phyloP scores from a whole-genome alignment of 2,113 vertebrate genomes.

The Hippoglossus stenolepis region DNA sequence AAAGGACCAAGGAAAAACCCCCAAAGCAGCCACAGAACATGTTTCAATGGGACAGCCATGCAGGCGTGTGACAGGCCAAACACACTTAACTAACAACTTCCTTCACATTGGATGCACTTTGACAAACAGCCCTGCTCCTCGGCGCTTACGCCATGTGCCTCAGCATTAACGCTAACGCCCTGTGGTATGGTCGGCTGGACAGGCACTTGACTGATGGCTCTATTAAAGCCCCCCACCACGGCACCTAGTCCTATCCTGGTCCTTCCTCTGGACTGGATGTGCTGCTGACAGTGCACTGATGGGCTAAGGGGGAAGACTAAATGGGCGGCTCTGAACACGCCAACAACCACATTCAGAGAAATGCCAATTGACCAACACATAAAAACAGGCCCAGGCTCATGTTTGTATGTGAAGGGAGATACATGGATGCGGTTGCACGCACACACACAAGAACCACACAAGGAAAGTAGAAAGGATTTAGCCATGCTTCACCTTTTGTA shows the following conservation, averaged over 20 bases:
- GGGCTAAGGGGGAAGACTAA: conserved; percentile 75
- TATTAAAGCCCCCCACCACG: conserved; percentile 89
- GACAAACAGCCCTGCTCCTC: conserved; percentile 82
- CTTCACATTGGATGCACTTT: conserved; percentile 81
- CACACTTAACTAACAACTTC: conserved; percentile 83
- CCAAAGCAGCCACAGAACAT: conserved; percentile 40
- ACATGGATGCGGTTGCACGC: conserved; percentile 42
- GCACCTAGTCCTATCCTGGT: conserved; percentile 86
- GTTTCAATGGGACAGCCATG: conserved; percentile 52
- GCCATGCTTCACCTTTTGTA: conserved; percentile 98
- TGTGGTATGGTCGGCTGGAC: conserved; percentile 80
- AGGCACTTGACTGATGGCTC: conserved; percentile 92
- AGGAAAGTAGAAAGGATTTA: conserved; percentile 92
- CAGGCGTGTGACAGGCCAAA: conserved; percentile 64
- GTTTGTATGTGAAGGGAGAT: conserved; percentile 36
- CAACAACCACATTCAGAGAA: conserved; percentile 67
- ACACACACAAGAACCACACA: conserved; percentile 64
- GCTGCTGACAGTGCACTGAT: conserved; percentile 90
- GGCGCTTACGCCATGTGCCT: conserved; percentile 74
- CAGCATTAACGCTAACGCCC: conserved; percentile 79
- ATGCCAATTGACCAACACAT: conserved; percentile 47
- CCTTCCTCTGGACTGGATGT: conserved; percentile 82
- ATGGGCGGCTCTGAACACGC: conserved; percentile 78
- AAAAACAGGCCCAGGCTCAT: conserved; percentile 39
- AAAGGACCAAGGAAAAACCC: conserved; percentile 14